Evolutionary conservation across 2,113 vertebrate genomes (phyloP).

Genomic region (Ctenomys sociabilis): DNA sequence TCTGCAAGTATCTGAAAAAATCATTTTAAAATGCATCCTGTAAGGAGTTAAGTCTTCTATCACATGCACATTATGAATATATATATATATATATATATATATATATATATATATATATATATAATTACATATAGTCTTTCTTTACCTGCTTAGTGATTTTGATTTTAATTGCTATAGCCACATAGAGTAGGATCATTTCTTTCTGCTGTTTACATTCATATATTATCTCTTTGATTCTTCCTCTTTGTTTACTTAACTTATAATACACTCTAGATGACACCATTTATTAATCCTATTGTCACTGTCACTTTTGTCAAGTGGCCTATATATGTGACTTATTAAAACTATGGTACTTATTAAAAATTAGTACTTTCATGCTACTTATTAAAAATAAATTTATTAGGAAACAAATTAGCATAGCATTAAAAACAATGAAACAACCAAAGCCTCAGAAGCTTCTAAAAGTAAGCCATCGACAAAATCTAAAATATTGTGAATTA

Average conservation of each 20-base stretch:
- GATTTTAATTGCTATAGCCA: not conserved
- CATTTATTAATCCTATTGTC: not conserved
- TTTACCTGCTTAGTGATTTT: conserved; percentile 25
- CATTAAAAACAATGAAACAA: not conserved
- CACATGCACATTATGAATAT: conserved; percentile 3
- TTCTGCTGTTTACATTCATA: conserved; percentile 2
- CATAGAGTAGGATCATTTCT: not conserved
- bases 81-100: not conserved
- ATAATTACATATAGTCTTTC: not conserved
- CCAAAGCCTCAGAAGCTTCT: not conserved
- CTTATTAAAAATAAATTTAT: not conserved
- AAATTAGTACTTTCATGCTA: not conserved
- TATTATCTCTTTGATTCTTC: not conserved
- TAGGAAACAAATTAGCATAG: not conserved
- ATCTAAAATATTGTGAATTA: not conserved
- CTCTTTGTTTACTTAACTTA: conserved; percentile 30
- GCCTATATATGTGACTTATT: not conserved
- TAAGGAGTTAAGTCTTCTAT: not conserved
- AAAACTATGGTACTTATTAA: not conserved
- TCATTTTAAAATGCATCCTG: not conserved
- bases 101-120: not conserved
- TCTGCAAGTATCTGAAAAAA: not conserved
- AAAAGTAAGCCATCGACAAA: not conserved
- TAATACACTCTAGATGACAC: not conserved
- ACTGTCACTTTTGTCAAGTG: not conserved